A percentile compares a stretch with the other conserved stretches of the same genome.
Conservation (phyloP, 2,113 vertebrate species). For the Anguilla rostrata region DNA sequence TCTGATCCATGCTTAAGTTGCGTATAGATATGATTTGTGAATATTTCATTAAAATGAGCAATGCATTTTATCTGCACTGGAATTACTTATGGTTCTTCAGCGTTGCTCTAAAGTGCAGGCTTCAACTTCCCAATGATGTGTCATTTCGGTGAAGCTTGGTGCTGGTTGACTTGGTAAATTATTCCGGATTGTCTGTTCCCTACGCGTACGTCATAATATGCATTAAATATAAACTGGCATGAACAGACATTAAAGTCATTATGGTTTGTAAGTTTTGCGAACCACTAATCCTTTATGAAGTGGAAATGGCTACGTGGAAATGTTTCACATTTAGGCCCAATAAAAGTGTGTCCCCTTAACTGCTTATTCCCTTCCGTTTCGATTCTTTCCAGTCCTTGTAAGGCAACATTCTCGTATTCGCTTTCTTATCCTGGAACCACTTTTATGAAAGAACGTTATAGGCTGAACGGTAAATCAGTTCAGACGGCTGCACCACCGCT, state of each 20-base stretch:
- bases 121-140: too few species aligned
- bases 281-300: neutral
- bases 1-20: neutral
- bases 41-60: neutral
- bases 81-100: too few species aligned
- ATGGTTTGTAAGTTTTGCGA: neutral
- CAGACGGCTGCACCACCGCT: neutral
- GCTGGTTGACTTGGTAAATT: too few species aligned
- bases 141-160: too few species aligned
- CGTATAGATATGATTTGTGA: neutral
- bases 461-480: neutral
- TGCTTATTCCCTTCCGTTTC: neutral
- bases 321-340: neutral
- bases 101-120: too few species aligned
- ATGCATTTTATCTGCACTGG: neutral
- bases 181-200: too few species aligned
- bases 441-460: neutral
- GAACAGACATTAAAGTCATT: neutral
- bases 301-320: neutral
- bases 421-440: neutral
- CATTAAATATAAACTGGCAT: too few species aligned
- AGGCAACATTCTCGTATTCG: neutral
- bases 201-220: too few species aligned
- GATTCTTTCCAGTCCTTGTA: constrained; percentile 10
- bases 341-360: neutral